A percentile compares a stretch with the other conserved stretches of the same genome.
phyloP scores from a whole-genome alignment of 2,113 vertebrate genomes.

The Euleptes europaea region DNA sequence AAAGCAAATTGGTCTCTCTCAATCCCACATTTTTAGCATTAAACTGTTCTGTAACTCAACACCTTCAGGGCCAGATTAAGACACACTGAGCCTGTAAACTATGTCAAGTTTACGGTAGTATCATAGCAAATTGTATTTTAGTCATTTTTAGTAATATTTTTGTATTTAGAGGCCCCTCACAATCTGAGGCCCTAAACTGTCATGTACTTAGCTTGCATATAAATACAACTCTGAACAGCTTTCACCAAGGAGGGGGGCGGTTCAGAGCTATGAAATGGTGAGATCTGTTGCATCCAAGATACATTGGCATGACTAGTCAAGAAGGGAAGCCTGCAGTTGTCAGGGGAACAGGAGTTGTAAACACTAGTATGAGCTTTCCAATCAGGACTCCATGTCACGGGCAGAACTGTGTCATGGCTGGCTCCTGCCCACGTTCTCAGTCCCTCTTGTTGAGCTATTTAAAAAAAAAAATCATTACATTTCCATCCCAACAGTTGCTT shows the following conservation, averaged over 20 bases:
- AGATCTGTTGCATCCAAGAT: background rate
- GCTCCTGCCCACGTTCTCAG: accelerated
- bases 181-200: too few relatives aligned
- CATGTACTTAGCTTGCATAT: too few relatives aligned
- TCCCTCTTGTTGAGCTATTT: accelerated
- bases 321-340: background rate
- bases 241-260: background rate
- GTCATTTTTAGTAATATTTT: too few relatives aligned
- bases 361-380: background rate
- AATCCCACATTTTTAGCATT: background rate
- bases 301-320: background rate
- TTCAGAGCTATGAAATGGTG: background rate
- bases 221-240: background rate
- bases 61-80: too few relatives aligned
- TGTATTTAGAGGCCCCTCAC: too few relatives aligned
- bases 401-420: background rate
- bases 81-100: too few relatives aligned
- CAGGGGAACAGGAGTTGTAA: background rate
- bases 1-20: background rate
- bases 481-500: background rate
- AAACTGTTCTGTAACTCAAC: background rate
- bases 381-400: background rate
- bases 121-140: too few relatives aligned
- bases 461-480: accelerated
- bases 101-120: too few relatives aligned